phyloP scores from a whole-genome alignment of 2,888 invertebrate genomes.

The Pheosia gnoma region DNA sequence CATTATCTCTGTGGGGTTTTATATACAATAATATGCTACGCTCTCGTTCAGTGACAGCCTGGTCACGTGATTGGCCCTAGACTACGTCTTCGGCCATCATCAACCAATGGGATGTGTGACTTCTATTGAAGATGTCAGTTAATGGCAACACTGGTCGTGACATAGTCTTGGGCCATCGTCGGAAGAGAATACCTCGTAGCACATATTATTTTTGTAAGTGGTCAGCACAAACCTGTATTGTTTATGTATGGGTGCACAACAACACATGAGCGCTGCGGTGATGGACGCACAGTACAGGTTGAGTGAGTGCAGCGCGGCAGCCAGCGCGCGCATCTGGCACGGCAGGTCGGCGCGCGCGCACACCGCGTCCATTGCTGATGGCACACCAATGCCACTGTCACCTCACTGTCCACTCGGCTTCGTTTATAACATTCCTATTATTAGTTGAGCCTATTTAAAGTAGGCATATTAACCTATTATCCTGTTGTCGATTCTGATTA shows the following conservation, averaged over 20 bases:
- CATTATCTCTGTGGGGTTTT: neutral
- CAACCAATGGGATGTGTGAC: too few species aligned
- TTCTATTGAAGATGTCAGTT: too few species aligned
- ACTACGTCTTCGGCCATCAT: too few species aligned
- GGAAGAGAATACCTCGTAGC: too few species aligned
- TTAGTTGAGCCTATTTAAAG: neutral
- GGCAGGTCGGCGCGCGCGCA: slow-evolving; percentile 57
- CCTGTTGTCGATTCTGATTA: too few species aligned
- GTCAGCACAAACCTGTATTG: slow-evolving; percentile 48
- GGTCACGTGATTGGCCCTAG: too few species aligned
- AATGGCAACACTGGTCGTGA: too few species aligned
- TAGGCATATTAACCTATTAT: too few species aligned
- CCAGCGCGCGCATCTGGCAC: slow-evolving; percentile 65
- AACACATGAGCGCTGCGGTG: slow-evolving; percentile 70
- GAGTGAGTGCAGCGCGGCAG: slow-evolving; percentile 69
- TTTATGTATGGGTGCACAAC: slow-evolving; percentile 60
- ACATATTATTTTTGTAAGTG: too few species aligned
- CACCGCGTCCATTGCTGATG: slow-evolving; percentile 64
- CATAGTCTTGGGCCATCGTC: too few species aligned
- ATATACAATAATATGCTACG: too few species aligned
- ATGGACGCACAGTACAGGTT: slow-evolving; percentile 76
- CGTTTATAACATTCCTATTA: neutral
- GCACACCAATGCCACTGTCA: slow-evolving; percentile 7
- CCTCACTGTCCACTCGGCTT: slow-evolving; percentile 19
- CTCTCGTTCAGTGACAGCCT: too few species aligned